Evolutionary conservation across 2,888 invertebrate genomes (phyloP).

Genomic region (Limnephilus marmoratus): DNA sequence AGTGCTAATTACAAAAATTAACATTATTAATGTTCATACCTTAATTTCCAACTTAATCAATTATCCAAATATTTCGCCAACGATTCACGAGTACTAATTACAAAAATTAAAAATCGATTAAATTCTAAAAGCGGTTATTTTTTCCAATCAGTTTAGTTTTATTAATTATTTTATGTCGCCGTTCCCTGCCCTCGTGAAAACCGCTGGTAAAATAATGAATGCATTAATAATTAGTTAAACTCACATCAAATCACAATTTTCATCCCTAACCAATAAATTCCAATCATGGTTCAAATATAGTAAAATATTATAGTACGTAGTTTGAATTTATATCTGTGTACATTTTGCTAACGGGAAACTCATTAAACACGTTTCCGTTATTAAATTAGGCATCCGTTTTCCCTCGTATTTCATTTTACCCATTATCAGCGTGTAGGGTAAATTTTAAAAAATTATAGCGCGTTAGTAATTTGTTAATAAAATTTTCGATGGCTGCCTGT

Average conservation of each 20-base stretch:
- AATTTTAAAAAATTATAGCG: background rate
- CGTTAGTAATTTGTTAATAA: conserved; percentile 45
- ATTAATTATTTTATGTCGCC: background rate
- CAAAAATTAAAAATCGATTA: background rate
- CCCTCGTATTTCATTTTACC: conserved; percentile 23
- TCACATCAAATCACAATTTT: background rate
- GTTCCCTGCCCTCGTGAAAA: background rate
- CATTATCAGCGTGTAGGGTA: background rate
- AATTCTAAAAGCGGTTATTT: background rate
- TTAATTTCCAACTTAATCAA: background rate
- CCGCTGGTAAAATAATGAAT: background rate
- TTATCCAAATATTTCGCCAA: background rate
- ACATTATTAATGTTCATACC: too few species aligned
- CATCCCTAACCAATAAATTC: background rate
- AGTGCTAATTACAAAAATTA: too few species aligned
- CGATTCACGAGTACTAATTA: background rate
- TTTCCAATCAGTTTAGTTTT: background rate
- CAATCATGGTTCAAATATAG: background rate
- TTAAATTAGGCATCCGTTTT: conserved; percentile 37
- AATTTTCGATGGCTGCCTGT: conserved; percentile 18
- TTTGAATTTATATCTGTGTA: background rate
- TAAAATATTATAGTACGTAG: background rate
- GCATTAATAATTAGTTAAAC: background rate
- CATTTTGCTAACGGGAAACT: conserved; percentile 18
- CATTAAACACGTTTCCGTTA: conserved; percentile 22